Conservation (phyloP, 2,797 vertebrate species). For the Halcyon chelicuti region DNA sequence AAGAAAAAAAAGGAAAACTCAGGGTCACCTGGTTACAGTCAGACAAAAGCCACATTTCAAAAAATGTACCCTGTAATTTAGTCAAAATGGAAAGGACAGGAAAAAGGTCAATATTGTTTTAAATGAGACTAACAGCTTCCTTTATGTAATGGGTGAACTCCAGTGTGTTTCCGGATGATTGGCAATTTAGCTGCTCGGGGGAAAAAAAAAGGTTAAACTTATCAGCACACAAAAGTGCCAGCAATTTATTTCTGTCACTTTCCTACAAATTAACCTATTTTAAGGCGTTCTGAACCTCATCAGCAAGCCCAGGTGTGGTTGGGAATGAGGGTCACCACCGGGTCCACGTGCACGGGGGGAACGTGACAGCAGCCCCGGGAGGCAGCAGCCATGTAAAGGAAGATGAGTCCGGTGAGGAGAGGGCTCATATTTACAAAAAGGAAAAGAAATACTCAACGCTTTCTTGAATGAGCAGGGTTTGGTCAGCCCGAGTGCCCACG, state of each 20-base stretch:
- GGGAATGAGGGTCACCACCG: constrained; percentile 18
- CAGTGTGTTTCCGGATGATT: constrained; percentile 53
- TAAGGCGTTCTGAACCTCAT: constrained; percentile 44
- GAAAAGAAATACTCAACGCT: neutral
- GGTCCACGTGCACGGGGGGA: neutral
- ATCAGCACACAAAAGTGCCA: constrained; percentile 49
- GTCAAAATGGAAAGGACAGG: constrained; percentile 51
- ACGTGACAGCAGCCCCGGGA: neutral
- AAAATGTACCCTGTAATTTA: constrained; percentile 51
- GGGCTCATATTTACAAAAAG: neutral
- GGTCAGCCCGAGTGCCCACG: accelerated
- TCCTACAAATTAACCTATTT: constrained; percentile 62
- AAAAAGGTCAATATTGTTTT: constrained; percentile 69
- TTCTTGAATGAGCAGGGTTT: neutral
- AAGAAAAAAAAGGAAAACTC: neutral
- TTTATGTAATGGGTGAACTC: constrained; percentile 57
- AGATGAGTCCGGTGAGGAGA: accelerated
- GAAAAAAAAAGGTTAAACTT: constrained; percentile 45
- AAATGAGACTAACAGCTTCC: constrained; percentile 65
- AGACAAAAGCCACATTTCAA: constrained; percentile 28
- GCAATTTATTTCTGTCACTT: constrained; percentile 54
- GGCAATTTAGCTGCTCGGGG: constrained; percentile 49
- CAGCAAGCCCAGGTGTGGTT: constrained; percentile 18
- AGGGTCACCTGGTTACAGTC: constrained; percentile 38
- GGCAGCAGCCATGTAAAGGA: neutral